phyloP scores from a whole-genome alignment of 1,140 invertebrate species.

The Polypedilum vanderplanki region DNA sequence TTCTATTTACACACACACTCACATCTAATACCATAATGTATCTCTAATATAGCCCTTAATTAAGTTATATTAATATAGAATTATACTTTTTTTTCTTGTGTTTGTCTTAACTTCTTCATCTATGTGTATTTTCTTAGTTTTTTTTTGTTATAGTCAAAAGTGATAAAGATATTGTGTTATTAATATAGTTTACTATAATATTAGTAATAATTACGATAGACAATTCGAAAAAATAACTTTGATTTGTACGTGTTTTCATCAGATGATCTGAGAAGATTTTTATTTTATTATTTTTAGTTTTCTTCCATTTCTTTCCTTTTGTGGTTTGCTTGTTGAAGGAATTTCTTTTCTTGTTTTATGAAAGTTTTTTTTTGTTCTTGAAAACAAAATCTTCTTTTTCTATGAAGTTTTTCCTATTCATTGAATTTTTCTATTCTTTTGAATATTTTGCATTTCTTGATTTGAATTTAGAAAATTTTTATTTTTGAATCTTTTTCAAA shows the following conservation, averaged over 20 bases:
- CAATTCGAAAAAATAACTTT: conserved; percentile 32
- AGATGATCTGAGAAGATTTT: conserved; percentile 45
- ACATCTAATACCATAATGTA: no score
- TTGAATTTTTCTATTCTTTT: background rate
- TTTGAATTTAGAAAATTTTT: no score
- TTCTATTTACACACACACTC: conserved; percentile 15
- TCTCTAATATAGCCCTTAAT: background rate
- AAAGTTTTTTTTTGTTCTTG: background rate
- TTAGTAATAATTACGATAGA: conserved; percentile 24
- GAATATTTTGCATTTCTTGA: no score
- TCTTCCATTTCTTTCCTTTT: background rate
- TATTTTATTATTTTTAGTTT: conserved; percentile 21
- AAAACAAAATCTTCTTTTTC: background rate
- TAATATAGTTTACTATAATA: conserved; percentile 26
- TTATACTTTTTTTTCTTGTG: background rate
- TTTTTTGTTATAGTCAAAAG: background rate
- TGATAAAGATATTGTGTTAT: conserved; percentile 19
- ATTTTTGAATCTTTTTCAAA: no score
- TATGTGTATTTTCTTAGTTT: no score
- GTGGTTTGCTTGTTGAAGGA: background rate
- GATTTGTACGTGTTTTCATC: conserved; percentile 45
- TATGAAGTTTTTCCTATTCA: background rate
- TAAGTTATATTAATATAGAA: background rate
- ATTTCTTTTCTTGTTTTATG: background rate
- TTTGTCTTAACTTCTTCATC: no score